phyloP scores from a whole-genome alignment of 1,140 invertebrate genomes.

The Diploscapter pachys region DNA sequence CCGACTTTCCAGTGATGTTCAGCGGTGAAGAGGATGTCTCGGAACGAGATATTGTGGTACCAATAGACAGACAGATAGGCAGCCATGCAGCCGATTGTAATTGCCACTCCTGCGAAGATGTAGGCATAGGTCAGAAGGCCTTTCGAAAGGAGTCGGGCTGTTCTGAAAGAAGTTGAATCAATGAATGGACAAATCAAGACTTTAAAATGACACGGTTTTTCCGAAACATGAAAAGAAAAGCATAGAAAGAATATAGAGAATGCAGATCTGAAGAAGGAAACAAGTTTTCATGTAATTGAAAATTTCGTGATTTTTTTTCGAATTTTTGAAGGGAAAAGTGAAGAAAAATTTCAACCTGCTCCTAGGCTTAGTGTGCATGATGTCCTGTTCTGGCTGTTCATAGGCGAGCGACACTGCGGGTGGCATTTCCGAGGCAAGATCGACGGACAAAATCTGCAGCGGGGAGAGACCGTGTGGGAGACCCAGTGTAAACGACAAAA shows the following conservation, averaged over 20 bases:
- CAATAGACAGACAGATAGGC: conserved; percentile 46
- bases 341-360: conserved; percentile 3
- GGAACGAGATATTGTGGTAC: conserved; percentile 46
- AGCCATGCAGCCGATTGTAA: conserved; percentile 53
- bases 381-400: conserved; percentile 58
- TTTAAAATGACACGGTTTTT: too few species aligned
- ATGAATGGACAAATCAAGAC: too few species aligned
- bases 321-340: too few species aligned
- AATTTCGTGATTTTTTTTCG: too few species aligned
- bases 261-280: too few species aligned
- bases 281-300: too few species aligned
- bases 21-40: conserved; percentile 51
- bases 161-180: too few species aligned
- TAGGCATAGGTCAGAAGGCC: conserved; percentile 45
- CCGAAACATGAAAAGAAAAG: too few species aligned
- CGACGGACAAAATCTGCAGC: conserved; percentile 48
- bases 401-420: conserved; percentile 59
- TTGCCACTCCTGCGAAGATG: conserved; percentile 50
- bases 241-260: too few species aligned
- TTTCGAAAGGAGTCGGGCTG: too few species aligned
- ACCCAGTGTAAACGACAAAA: conserved; percentile 54
- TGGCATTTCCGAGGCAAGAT: conserved; percentile 49
- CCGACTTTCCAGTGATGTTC: conserved; percentile 49
- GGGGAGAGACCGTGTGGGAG: conserved; percentile 53
- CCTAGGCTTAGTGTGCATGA: conserved; percentile 57